These are phyloP conservation scores for Phoxinus phoxinus DNA, from an alignment of 2,113 vertebrate species.

Conservation along the genomic window DNA sequence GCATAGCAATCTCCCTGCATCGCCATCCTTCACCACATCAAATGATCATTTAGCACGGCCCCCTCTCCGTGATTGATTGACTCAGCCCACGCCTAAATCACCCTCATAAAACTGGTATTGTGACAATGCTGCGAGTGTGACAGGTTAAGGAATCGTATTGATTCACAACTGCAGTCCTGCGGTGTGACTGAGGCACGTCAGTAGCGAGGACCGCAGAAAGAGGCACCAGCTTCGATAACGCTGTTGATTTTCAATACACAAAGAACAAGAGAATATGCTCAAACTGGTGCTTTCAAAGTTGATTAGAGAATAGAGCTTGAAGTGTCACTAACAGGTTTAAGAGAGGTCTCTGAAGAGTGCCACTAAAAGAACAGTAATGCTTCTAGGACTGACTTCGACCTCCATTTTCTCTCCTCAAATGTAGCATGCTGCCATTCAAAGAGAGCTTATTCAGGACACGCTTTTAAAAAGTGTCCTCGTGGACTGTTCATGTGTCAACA, in stretches of 20 bases:
- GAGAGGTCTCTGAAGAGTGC: slow-evolving; percentile 27
- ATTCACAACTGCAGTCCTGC: slow-evolving; percentile 53
- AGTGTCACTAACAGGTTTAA: slow-evolving; percentile 47
- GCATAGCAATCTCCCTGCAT: slow-evolving; percentile 49
- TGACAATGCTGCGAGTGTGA: slow-evolving; percentile 59
- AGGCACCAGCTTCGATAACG: slow-evolving; percentile 9
- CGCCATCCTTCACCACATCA: slow-evolving; percentile 56
- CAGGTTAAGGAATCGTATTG: slow-evolving; percentile 59
- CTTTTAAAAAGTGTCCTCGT: slow-evolving; percentile 36
- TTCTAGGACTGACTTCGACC: slow-evolving; percentile 15
- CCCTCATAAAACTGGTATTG: slow-evolving; percentile 61
- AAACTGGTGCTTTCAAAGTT: slow-evolving; percentile 38
- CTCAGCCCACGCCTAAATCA: slow-evolving; percentile 56
- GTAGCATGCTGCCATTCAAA: slow-evolving; percentile 29
- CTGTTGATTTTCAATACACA: slow-evolving; percentile 20
- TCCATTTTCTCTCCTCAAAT: slow-evolving; percentile 38
- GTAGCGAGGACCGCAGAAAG: slow-evolving; percentile 32
- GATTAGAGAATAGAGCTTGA: slow-evolving; percentile 33
- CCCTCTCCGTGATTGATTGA: slow-evolving; percentile 58
- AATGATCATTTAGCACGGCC: slow-evolving; percentile 56
- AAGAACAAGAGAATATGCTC: slow-evolving; percentile 22
- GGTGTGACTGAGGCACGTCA: slow-evolving; percentile 21
- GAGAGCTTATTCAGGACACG: slow-evolving; percentile 39
- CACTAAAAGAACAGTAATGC: slow-evolving; percentile 32
- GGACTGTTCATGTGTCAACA: slow-evolving; percentile 43